These are phyloP conservation scores for Hippocampus comes DNA, from an alignment of 2,113 vertebrate species.

Conservation along the genomic window DNA sequence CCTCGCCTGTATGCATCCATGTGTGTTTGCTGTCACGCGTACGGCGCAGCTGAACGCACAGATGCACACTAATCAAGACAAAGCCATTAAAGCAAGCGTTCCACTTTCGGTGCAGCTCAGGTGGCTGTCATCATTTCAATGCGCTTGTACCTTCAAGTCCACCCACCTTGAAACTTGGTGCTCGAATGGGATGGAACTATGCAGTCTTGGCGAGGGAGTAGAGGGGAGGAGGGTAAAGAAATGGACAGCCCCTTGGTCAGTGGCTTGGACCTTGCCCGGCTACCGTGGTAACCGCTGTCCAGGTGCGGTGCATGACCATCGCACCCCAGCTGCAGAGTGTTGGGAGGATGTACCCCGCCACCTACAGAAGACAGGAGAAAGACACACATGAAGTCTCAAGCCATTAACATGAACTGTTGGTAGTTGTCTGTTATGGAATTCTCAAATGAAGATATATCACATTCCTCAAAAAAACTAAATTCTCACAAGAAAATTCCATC, in stretches of 20 bases:
- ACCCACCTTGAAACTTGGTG: slow-evolving; percentile 87
- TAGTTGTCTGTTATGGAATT: too few species aligned
- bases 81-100: slow-evolving; percentile 32
- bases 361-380: slow-evolving; percentile 40
- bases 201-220: slow-evolving; percentile 84
- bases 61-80: slow-evolving; percentile 43
- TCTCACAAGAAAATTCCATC: too few species aligned
- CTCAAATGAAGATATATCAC: too few species aligned
- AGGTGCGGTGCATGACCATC: slow-evolving; percentile 41
- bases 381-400: not conserved
- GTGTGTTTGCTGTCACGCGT: slow-evolving; percentile 47
- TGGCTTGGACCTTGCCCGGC: slow-evolving; percentile 61
- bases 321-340: slow-evolving; percentile 53
- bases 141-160: slow-evolving; percentile 14
- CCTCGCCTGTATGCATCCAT: slow-evolving; percentile 24
- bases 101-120: slow-evolving; percentile 18
- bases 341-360: slow-evolving; percentile 72
- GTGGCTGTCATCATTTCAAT: slow-evolving; percentile 11
- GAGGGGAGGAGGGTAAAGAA: slow-evolving; percentile 90
- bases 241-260: slow-evolving; percentile 87
- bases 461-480: too few species aligned
- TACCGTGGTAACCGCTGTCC: slow-evolving; percentile 46
- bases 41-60: slow-evolving; percentile 50
- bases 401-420: too few species aligned
- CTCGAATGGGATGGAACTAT: slow-evolving; percentile 75